Base-by-base conservation (phyloP, 35 echinoderm and acorn worm genomes). In the Hemicentrotus pulcherrimus region DNA sequence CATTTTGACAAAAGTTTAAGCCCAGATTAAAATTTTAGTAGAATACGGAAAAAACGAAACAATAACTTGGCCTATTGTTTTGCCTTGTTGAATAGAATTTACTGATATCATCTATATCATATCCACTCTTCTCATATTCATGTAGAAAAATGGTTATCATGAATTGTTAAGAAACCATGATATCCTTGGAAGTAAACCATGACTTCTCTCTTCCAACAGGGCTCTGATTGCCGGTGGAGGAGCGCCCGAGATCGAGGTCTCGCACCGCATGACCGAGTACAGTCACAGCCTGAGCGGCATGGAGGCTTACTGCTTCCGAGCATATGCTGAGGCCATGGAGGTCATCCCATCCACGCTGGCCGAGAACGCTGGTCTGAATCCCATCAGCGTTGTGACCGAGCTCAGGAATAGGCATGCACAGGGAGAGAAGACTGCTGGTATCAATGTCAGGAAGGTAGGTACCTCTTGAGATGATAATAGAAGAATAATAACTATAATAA, bases 241-340 rank as follows among this genome's bases (percentile, higher is more conserved):
- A 35, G 98, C 98, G 8, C 98, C 98, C 6, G 98, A 98, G 91
- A 99, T 96, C 11, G 98, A 99, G 91, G 96, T 99, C 16, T 94
- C 97, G 4, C 96, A 94, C 16, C 95, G 95, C 45, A 91, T 99
- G 97, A 97, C 95, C 95, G 97, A 99, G 95, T 97, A 97, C 91
- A 95, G 97, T n/a, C 71, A 96, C 32, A 86, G 86, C 12, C 78
- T 99, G 90, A 97, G 97, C 0, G 98, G 98, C 6, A 95, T 99
- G 96, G 98, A 99, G 61, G 98, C 95, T 15, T 99, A 99, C 94
- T 99, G 98, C 96, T 96, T 98, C 91, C 96, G 96, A 48, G 97
- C 97, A 31, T 99, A 97, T 88, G 98, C 97, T n/a, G 97, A 99
- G 48, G 97, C 97, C 2, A 46, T 99, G 94, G 98, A 99, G 87